Conservation (phyloP, 1,140 invertebrate species). For the Hesperophylax magnus region DNA sequence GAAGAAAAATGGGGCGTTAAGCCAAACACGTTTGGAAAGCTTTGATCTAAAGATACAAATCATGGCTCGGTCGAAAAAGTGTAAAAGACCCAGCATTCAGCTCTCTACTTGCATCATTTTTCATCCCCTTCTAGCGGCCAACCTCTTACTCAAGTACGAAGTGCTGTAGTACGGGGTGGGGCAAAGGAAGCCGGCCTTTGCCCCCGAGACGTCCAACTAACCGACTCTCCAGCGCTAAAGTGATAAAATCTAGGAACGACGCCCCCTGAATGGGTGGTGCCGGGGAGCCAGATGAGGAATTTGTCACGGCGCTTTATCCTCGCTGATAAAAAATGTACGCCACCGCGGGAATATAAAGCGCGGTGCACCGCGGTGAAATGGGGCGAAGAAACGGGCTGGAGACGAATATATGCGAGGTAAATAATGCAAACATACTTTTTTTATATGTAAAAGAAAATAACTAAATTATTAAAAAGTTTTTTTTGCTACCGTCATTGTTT, state of each 20-base stretch:
- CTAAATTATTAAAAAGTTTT: no score
- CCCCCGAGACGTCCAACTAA: conserved; percentile 2
- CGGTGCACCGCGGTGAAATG: not conserved
- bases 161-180: not conserved
- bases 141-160: no score
- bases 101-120: no score
- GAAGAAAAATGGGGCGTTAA: no score
- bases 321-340: conserved; percentile 38
- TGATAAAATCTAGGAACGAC: conserved; percentile 30
- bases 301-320: conserved; percentile 31
- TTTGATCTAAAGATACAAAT: no score
- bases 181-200: not conserved
- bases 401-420: not conserved
- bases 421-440: no score
- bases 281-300: conserved; percentile 30
- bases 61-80: no score
- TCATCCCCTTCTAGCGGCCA: no score
- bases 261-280: conserved; percentile 3
- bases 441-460: no score
- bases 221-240: conserved; percentile 27
- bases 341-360: conserved; percentile 18
- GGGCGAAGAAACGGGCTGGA: not conserved
- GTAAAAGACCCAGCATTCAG: no score
- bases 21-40: no score
- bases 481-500: no score